Base-by-base conservation (phyloP, 1,140 invertebrate genomes). In the Parapsyche elsis region DNA sequence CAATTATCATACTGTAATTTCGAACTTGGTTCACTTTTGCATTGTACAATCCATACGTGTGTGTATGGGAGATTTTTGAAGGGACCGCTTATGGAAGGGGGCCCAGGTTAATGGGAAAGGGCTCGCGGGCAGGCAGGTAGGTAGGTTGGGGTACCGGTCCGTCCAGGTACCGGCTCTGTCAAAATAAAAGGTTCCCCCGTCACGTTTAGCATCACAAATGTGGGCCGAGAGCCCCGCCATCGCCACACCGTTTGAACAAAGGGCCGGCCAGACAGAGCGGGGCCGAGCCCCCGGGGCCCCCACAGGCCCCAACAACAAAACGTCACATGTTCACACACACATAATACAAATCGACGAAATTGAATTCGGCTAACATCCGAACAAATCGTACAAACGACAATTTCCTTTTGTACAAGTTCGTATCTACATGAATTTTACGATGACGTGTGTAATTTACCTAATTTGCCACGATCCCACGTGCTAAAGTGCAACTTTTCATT, bases 191-290 rank as follows among this genome's bases (percentile, higher is more conserved):
- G 73, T 57, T 76, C 12, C 23, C 45, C 9, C 73, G 16, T 76
- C 73, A 76, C 73, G 73, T 76, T 76, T 76, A 76, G 73, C 73
- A 76, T 24, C 71, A 74, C 73, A 76, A 76, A 76, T 76, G 44
- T 76, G 73, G 71, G 14, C 45, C 64, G 10, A 21, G 23, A 12
- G 64, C 12, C 12, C 24, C 61, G 14, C 16, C 14, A 9, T 61
- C 45, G 45, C 49, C 49, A 14, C 49, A 14, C 10, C 10, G 49
- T 53, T 53, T 53, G 61, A 21, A 73, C 71, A 45, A 45, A 12
- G 24, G 49, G 2, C 23, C 73, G 24, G 49, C 73, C 73, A 76
- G 73, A 76, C 73, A 76, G 44, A 76, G 5, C 49, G 73, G 73
- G 73, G 73, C 73, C 70, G 38, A 45, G 12, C 23, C 70, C 70